These are phyloP conservation scores for Tragulus kanchil DNA, from an alignment of 2,113 vertebrate species.

Conservation along the genomic window DNA sequence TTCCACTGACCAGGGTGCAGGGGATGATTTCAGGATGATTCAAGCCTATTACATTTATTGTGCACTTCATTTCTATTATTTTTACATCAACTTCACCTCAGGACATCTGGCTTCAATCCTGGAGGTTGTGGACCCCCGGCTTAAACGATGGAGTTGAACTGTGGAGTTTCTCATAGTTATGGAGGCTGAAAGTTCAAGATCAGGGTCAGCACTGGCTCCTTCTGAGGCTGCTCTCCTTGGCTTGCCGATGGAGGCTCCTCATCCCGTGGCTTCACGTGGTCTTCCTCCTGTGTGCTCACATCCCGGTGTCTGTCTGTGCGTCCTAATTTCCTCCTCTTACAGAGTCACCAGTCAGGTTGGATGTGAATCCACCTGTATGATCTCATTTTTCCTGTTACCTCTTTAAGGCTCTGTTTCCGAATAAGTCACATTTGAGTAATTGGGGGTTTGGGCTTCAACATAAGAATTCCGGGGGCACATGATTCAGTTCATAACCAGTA, in stretches of 20 bases:
- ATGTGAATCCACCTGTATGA: not conserved
- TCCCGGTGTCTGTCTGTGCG: not conserved
- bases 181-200: not conserved
- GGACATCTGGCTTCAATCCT: not conserved
- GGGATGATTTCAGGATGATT: not conserved
- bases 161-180: not conserved
- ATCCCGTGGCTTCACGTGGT: no score
- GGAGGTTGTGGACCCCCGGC: not conserved
- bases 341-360: not conserved
- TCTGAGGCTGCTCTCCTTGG: not conserved
- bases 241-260: not conserved
- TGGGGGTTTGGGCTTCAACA: not conserved
- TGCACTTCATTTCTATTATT: not conserved
- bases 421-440: not conserved
- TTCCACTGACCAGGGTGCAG: not conserved
- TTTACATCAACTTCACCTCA: not conserved
- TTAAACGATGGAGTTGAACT: not conserved
- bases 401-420: not conserved
- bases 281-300: accelerated
- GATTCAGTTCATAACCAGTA: not conserved
- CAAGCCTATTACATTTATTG: not conserved
- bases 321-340: not conserved
- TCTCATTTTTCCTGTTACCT: not conserved
- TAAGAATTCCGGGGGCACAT: not conserved
- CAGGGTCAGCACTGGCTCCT: not conserved